phyloP scores from a whole-genome alignment of 2,113 vertebrate genomes.

The Ciconia boyciana region DNA sequence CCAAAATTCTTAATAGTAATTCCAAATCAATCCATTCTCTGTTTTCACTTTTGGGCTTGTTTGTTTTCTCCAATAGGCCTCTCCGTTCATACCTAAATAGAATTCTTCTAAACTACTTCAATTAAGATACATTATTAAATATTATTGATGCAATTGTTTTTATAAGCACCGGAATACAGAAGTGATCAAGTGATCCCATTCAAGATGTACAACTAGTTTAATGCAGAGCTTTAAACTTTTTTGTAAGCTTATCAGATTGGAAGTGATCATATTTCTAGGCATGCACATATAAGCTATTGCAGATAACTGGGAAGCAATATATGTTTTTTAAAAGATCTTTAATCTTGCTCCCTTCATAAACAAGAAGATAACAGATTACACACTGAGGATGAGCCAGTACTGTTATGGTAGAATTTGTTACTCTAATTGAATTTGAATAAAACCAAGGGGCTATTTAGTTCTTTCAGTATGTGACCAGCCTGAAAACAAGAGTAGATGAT shows the following conservation, averaged over 20 bases:
- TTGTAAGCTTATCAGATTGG: background rate
- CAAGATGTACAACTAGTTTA: background rate
- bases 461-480: background rate
- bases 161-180: background rate
- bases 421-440: background rate
- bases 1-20: background rate
- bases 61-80: background rate
- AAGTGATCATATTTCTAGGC: background rate
- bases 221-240: background rate
- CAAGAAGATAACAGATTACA: background rate
- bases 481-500: background rate
- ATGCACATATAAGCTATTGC: background rate
- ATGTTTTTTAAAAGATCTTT: background rate
- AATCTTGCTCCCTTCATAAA: background rate
- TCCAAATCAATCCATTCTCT: background rate
- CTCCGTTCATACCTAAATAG: background rate
- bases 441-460: background rate
- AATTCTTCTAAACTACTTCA: background rate
- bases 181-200: background rate
- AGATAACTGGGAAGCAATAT: background rate
- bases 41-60: background rate
- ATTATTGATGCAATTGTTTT: background rate
- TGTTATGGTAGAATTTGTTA: background rate
- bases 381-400: background rate
- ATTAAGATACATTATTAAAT: background rate